Base-by-base conservation (phyloP, 30 jellyfish, hydroid and myxozoan genomes). In the Haliclystus octoradiatus region DNA sequence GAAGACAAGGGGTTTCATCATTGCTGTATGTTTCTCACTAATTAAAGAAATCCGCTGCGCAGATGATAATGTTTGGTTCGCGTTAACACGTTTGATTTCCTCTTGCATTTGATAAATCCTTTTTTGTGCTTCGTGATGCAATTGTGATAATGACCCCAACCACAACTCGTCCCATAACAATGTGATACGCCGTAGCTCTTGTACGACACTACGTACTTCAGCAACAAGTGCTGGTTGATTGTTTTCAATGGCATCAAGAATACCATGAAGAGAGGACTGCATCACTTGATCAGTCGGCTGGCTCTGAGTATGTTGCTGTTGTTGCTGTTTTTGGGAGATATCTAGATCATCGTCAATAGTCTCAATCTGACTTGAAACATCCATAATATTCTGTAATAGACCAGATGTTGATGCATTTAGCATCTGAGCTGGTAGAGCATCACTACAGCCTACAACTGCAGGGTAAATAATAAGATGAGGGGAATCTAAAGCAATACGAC, bases 361-460 rank as follows among this genome's bases (percentile, higher is more conserved):
- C 9, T 40, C 57, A 19, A 9, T 19, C 19, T 40, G 57, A 40
- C 57, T 40, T 9, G 57, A 40, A 9, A 40, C 57, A 40, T 40
- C 57, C 57, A 40, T 40, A 19, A 40, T 40, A 19, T 40, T 40
- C 57, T 40, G 57, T 5, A 74, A 0, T 82, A 33, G 52, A 91
- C 99, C 99, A 13, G 86, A 93, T 50, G 99, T 93, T 3, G 99
- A 91, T 0, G 93, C 67, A 50, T 82, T 91, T 79, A 93, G 76
- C 1, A 91, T 52, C 78, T 91, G 95, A 13, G 94, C 82, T 63
- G 99, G 95, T 71, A 83, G 62, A 52, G 81, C 78, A 50, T 91
- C 99, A 65, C 94, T 74, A 74, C 99, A 91, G 13, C 99, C 99
- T 62, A 91, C 99, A 23, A 91, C 99, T 4, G 99, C 64, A 25